Percentiles rank a stretch among this genome's conserved stretches.
phyloP scores from a whole-genome alignment of 2,113 vertebrate genomes.

The Engystomops pustulosus region DNA sequence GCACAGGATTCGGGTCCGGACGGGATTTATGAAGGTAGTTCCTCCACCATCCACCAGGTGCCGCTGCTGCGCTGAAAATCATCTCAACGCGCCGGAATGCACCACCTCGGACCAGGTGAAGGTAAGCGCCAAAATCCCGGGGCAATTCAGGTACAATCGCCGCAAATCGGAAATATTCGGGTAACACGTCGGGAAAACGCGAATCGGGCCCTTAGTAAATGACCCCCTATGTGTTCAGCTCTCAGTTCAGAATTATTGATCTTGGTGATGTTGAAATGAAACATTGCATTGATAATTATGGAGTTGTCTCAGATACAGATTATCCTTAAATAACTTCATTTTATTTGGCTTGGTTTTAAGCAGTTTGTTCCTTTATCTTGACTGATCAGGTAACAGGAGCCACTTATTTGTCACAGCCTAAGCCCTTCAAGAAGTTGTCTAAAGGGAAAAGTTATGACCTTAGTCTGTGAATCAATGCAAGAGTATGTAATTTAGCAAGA shows the following conservation, averaged over 20 bases:
- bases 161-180: too few species aligned
- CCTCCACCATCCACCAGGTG: too few species aligned
- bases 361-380: constrained; percentile 11
- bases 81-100: too few species aligned
- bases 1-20: too few species aligned
- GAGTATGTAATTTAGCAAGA: constrained; percentile 7
- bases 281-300: background rate
- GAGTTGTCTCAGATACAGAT: background rate
- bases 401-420: constrained; percentile 1
- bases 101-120: too few species aligned
- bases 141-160: too few species aligned
- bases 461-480: constrained; percentile 27
- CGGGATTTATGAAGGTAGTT: too few species aligned
- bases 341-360: background rate
- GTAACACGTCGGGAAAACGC: too few species aligned
- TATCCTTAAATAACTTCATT: constrained; percentile 11
- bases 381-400: constrained; percentile 21
- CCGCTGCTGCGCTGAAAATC: too few species aligned
- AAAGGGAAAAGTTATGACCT: constrained; percentile 12
- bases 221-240: background rate
- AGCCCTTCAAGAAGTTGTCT: background rate
- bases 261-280: constrained; percentile 30
- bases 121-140: too few species aligned
- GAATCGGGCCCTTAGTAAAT: too few species aligned
- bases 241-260: constrained; percentile 12